These are phyloP conservation scores for Ceriagrion tenellum DNA, from an alignment of 2,888 invertebrate species.

Conservation along the genomic window DNA sequence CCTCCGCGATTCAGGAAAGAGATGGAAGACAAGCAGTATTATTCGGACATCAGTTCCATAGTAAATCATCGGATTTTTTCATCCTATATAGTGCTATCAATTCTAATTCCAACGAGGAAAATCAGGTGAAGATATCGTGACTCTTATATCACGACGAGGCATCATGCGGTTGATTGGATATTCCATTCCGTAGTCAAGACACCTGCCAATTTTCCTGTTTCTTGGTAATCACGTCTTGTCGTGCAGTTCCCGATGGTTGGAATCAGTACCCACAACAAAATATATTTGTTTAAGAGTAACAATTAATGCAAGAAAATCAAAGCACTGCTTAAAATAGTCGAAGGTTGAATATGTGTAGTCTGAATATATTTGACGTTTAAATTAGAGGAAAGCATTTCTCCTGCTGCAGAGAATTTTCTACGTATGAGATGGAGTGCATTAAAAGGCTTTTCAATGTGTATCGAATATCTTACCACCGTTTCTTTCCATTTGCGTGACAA, in stretches of 20 bases:
- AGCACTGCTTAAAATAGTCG: too few relatives aligned
- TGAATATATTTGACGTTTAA: too few relatives aligned
- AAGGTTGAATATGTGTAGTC: too few relatives aligned
- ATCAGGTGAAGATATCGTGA: background rate
- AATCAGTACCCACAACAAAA: background rate
- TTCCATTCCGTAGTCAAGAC: background rate
- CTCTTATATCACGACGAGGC: background rate
- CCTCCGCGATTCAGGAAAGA: background rate
- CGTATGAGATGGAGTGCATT: too few relatives aligned
- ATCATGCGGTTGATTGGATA: background rate
- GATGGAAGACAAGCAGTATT: background rate
- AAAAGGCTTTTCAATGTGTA: too few relatives aligned
- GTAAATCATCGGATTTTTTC: too few relatives aligned
- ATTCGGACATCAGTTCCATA: background rate
- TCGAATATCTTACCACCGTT: too few relatives aligned
- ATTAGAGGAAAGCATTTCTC: too few relatives aligned
- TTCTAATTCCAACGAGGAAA: background rate
- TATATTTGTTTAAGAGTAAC: too few relatives aligned
- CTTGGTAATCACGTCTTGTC: background rate
- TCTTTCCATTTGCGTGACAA: too few relatives aligned
- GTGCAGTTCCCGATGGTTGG: background rate
- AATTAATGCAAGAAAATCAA: too few relatives aligned
- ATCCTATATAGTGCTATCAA: background rate
- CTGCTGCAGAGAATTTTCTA: too few relatives aligned
- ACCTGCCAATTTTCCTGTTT: background rate